Evolutionary conservation across 1,140 invertebrate genomes (phyloP), one percentile per base, ranked within the genome.

Genomic region (Drosophila navojoa): DNA sequence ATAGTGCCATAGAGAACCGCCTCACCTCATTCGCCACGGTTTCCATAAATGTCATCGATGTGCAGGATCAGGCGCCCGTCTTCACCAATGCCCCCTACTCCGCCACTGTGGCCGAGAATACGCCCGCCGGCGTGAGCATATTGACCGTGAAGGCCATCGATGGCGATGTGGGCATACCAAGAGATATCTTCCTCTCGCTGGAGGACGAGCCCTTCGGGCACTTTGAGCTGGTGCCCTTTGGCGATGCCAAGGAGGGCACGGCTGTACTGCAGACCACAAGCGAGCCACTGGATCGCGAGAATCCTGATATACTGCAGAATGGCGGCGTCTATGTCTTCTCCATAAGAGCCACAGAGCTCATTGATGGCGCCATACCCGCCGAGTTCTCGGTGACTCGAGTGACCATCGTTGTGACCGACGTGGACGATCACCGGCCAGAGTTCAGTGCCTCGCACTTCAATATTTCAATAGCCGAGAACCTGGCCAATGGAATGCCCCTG

Each of bases 71-170:
- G 82, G 95, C 95, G 16, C 97, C 97, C 0, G 93, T 94, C 2
- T 97, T 97, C 78, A 81, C 96, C 1, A 96, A 96, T 80, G 95
- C 95, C 1, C 96, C 96, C 0, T 97, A 96, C 78, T 96, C 95
- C 1, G 95, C 95, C 2, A 95, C 95, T 0, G 93, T 97, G 10
- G 92, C 95, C 2, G 96, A 97, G 90, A 96, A 96, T 76, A 96
- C 95, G 0, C 92, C 93, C 4, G 92, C 85, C 0, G 94, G 93
- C 15, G 92, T 94, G 2, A 93, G 93, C 35, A 94, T 97, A 63
- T 85, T 96, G 72, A 94, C 94, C 1, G 94, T 97, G 1, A 93
- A 93, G 61, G 96, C 96, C 0, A 94, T 95, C 50, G 96, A 97
- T 81, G 96, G 96, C 2, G 96, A 97, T 79, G 94, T 94, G 1